Base-by-base conservation (phyloP, 2,797 vertebrate species). In the Ispidina lecontei region DNA sequence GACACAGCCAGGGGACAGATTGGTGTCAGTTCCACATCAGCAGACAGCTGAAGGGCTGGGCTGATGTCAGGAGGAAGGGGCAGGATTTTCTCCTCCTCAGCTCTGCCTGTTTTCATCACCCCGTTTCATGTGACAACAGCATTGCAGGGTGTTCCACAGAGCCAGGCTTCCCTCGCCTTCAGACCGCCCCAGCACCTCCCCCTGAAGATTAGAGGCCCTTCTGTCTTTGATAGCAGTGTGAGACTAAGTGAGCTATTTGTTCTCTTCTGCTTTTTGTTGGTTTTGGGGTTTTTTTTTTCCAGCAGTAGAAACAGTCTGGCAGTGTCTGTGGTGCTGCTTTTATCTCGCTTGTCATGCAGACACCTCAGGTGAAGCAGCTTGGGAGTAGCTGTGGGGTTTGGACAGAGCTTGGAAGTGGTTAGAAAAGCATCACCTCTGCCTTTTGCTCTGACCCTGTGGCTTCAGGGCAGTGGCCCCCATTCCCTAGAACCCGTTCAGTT, bases 191-290 rank as follows among this genome's bases (percentile, higher is more conserved):
- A 71, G 84, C 78, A 79, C 2, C 3, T 91, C 84, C 84, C 79
- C 52, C 69, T 43, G 85, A 68, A 94, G 76, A 89, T 84, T 37
- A 86, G 86, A 67, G 63, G 60, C 80, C 73, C 68, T 89, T 84
- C 94, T 3, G 0, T 78, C 52, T 91, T 67, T 28, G 47, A 86
- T 67, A 77, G 79, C 58, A 56, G 51, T 7, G 37, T 58, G 72
- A 93, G 77, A 23, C 77, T 90, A 39, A 93, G 58, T 68, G 87
- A 93, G 54, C 71, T 93, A 41, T 87, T 95, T 91, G 82, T 91
- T 93, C 86, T 84, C 25, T 52, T 29, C 26, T 44, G 43, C 20
- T 41, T 49, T 14, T 29, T 28, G 28, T 54, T 55, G 18, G 15
- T 19, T 20, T 37, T 15, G 37, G 37, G 37, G 3, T 41, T 41